Evolutionary conservation across 1,140 invertebrate species (phyloP).

Genomic region (Galendromus occidentalis): DNA sequence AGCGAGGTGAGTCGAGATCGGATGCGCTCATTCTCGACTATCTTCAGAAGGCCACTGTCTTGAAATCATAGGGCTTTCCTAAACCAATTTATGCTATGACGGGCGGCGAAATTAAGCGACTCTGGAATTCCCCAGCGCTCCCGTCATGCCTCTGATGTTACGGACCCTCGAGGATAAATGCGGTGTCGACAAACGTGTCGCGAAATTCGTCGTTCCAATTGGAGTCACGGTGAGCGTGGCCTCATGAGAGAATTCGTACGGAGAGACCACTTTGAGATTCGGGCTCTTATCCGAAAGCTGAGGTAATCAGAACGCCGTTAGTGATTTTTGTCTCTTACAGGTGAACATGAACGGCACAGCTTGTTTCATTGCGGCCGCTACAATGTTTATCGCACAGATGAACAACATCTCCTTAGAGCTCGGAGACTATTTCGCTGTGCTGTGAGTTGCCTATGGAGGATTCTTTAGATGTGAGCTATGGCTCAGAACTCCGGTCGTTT

Average conservation of each 20-base stretch:
- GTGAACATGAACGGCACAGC: slow-evolving; percentile 89
- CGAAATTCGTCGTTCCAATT: slow-evolving; percentile 68
- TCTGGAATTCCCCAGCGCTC: slow-evolving; percentile 43
- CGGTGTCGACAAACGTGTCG: slow-evolving; percentile 64
- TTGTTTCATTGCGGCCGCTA: slow-evolving; percentile 61
- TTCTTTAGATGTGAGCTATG: too few relatives aligned
- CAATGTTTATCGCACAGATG: slow-evolving; percentile 78
- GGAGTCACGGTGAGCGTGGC: slow-evolving; percentile 53
- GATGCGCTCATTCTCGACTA: not conserved
- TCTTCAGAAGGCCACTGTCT: not conserved
- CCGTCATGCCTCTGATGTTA: slow-evolving; percentile 80
- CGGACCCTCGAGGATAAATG: slow-evolving; percentile 76
- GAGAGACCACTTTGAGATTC: too few relatives aligned
- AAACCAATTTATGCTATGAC: not conserved
- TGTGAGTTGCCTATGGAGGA: slow-evolving; percentile 34
- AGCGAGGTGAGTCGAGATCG: slow-evolving; percentile 49
- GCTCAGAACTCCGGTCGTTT: not conserved
- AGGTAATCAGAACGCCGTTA: not conserved
- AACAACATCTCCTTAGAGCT: slow-evolving; percentile 53
- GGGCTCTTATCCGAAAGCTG: too few relatives aligned
- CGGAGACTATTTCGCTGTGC: slow-evolving; percentile 54
- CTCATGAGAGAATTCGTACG: too few relatives aligned
- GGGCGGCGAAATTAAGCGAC: not conserved
- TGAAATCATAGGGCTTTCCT: not conserved
- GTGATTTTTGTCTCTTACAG: not conserved